Percentiles rank a stretch among this genome's conserved stretches.
phyloP scores from a whole-genome alignment of 2,113 vertebrate genomes.

The Fulica atra region DNA sequence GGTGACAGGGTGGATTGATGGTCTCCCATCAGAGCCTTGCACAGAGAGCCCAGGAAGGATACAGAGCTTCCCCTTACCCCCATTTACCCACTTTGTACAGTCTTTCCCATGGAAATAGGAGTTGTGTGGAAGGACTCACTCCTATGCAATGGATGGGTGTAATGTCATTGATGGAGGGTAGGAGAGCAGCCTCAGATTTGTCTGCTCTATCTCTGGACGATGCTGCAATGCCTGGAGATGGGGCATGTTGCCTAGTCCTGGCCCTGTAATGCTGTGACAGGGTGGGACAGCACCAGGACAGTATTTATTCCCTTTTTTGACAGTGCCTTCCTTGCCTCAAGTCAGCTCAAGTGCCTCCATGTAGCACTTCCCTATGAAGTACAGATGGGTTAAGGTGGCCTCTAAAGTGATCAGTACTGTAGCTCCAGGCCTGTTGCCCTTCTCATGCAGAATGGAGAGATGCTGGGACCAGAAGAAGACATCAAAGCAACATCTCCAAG shows the following conservation, averaged over 20 bases:
- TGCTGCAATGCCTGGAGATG: neutral
- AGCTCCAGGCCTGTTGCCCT: neutral
- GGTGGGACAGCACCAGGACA: neutral
- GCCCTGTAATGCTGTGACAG: neutral
- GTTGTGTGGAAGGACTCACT: rapidly evolving
- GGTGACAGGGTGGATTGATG: constrained; percentile 37
- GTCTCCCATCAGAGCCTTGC: neutral
- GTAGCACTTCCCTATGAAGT: neutral
- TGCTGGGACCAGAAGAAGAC: neutral
- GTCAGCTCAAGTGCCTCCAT: neutral
- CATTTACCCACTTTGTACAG: rapidly evolving
- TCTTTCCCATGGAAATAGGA: neutral
- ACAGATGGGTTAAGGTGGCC: neutral
- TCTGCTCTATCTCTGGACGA: neutral
- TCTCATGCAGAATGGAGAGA: neutral
- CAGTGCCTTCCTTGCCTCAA: neutral
- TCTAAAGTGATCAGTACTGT: neutral
- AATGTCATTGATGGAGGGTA: neutral
- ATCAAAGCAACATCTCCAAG: neutral
- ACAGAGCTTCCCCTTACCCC: neutral
- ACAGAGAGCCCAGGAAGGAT: neutral
- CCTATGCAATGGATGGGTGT: neutral
- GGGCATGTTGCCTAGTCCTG: neutral
- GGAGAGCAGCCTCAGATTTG: neutral
- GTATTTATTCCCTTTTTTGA: neutral